Conservation (phyloP, 2,113 vertebrate genomes). For the Nesoenas mayeri region DNA sequence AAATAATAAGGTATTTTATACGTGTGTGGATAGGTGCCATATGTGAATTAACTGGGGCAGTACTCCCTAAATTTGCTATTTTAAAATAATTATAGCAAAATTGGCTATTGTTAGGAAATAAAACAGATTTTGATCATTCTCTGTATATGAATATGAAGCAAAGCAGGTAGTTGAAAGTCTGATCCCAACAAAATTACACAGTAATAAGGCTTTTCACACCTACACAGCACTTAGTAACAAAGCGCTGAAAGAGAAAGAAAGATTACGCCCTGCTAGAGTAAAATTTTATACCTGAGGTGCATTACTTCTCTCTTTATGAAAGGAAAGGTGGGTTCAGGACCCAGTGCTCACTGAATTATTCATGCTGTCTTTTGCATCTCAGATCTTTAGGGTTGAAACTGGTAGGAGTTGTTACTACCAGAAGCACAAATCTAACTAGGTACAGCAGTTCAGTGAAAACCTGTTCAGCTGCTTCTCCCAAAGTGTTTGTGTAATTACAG, state of each 20-base stretch:
- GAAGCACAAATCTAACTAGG: not conserved
- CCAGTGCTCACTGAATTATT: conserved; percentile 71
- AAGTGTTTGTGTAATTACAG: conserved; percentile 59
- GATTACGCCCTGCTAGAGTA: conserved; percentile 65
- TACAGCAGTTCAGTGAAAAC: conserved; percentile 4
- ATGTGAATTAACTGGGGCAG: conserved; percentile 55
- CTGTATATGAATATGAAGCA: conserved; percentile 72
- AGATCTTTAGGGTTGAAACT: conserved; percentile 25
- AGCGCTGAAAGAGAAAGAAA: conserved; percentile 58
- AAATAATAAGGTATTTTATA: conserved; percentile 69
- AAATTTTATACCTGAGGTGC: conserved; percentile 68
- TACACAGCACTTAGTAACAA: conserved; percentile 74
- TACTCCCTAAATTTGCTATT: conserved; percentile 62
- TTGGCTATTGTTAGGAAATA: conserved; percentile 79
- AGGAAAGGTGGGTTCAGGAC: conserved; percentile 65
- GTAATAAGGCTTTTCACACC: conserved; percentile 78
- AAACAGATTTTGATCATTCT: conserved; percentile 75
- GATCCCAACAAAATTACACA: conserved; percentile 77
- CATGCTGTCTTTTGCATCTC: conserved; percentile 58
- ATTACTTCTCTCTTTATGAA: conserved; percentile 61
- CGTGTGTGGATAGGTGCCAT: conserved; percentile 5
- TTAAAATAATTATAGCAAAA: conserved; percentile 76
- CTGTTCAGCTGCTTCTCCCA: not conserved
- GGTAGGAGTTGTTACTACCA: conserved; percentile 24
- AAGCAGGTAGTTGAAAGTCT: conserved; percentile 75